Evolutionary conservation across 2,888 invertebrate genomes (phyloP), one percentile per base, ranked within the genome.

Genomic region (Orthosia gracilis): DNA sequence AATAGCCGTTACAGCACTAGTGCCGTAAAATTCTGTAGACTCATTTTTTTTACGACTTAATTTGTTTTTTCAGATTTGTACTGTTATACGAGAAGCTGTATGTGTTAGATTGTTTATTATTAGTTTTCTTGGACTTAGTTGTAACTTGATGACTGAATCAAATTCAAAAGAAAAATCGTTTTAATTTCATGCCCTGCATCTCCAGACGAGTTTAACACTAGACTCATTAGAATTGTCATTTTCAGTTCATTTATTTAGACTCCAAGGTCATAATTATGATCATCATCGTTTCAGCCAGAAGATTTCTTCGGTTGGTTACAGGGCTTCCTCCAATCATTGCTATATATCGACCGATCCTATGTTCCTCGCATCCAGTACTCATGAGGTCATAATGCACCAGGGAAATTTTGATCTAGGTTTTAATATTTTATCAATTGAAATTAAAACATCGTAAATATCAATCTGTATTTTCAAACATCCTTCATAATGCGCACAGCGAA

Each of bases 1-100:
- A 86, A 84, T 86, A 58, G 64, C 62, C 63, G 40, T 66, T 76
- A 76, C 47, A 62, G 26, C 55, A 52, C 18, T 67, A 68, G 23
- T 50, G 57, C 61, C 55, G 15, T 77, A 69, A 76, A 83, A 80
- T 58, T 75, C 57, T 61, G 26, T 55, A 40, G 40, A 9, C 40
- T 40, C 40, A 40, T 7, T 40, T 40, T 40, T 40, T 40, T 40
- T 40, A 40, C 40, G 40, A 9, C 40, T 31, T 31, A 64, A 61
- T 72, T 62, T 72, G 23, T 31, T 4, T 65, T 45, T 58, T 13
- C 54, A 59, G n/a, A 63, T 76, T 71, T 68, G 18, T 11, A n/a
- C 18, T 55, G 31, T n/a, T 47, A 57, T 80, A 4, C 49, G 69
- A 61, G 9, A 12, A 3, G 5, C 47, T 23, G 61, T 0, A 13